Evolutionary conservation across 2,113 vertebrate genomes (phyloP).

Genomic region (Cololabis saira): DNA sequence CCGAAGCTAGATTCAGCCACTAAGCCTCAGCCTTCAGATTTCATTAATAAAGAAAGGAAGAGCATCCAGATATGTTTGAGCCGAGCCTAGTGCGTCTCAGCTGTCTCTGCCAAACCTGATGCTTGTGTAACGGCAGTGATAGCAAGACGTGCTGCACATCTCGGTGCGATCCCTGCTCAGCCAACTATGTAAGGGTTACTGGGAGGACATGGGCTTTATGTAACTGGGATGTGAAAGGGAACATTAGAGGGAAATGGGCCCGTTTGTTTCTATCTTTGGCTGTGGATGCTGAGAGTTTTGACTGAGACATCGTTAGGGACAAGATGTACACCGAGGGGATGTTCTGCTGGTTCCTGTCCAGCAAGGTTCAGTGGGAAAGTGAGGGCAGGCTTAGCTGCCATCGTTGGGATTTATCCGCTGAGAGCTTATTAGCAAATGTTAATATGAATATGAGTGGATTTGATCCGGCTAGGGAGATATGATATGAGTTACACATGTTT

Average conservation of each 20-base stretch:
- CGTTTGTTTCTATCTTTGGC: conserved; percentile 54
- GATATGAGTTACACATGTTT: too few species aligned
- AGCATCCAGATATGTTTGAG: conserved; percentile 23
- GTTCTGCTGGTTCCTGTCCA: conserved; percentile 34
- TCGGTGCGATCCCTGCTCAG: conserved; percentile 18
- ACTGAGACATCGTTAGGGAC: background rate
- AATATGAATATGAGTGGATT: background rate
- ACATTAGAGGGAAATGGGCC: conserved; percentile 49
- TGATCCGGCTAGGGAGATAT: too few species aligned
- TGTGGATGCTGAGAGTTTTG: conserved; percentile 20
- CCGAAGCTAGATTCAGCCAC: conserved; percentile 12
- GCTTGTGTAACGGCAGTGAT: conserved; percentile 53
- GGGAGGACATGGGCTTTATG: conserved; percentile 38
- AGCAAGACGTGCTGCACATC: conserved; percentile 23
- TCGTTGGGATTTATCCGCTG: background rate
- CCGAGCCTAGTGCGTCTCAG: conserved; percentile 23
- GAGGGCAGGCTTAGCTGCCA: background rate
- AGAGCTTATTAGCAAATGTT: background rate
- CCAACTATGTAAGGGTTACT: conserved; percentile 46
- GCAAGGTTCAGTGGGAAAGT: background rate
- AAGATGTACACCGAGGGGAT: conserved; percentile 6
- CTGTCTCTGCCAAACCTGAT: conserved; percentile 27
- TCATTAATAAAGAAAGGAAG: conserved; percentile 49
- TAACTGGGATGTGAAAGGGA: conserved; percentile 38
- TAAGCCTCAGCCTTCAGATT: conserved; percentile 51